phyloP scores from a whole-genome alignment of 1,140 invertebrate species.

The Dysdera silvatica region DNA sequence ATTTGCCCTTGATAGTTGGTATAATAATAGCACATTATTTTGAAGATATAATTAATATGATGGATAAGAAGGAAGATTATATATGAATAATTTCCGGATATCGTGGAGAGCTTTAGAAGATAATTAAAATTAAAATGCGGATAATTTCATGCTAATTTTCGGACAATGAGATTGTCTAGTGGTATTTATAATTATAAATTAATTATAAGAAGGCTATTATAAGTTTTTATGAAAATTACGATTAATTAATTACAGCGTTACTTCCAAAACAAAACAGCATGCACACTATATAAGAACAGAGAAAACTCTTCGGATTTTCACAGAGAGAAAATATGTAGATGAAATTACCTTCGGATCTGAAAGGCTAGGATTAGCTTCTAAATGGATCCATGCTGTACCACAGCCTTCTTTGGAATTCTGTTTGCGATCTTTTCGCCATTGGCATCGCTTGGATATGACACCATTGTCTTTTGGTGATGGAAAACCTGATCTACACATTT shows the following conservation, averaged over 20 bases:
- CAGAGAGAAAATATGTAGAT: not conserved
- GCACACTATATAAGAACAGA: not conserved
- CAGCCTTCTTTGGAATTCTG: conserved; percentile 52
- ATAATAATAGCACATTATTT: too few species aligned
- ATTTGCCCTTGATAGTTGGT: too few species aligned
- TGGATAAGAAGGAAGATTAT: not conserved
- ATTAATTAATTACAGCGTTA: not conserved
- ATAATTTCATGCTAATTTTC: too few species aligned
- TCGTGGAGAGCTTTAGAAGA: too few species aligned
- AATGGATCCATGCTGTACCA: conserved; percentile 66
- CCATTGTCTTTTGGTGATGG: too few species aligned
- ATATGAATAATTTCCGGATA: too few species aligned
- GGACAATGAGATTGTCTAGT: too few species aligned
- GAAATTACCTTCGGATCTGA: conserved; percentile 62
- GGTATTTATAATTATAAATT: not conserved
- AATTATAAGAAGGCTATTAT: not conserved
- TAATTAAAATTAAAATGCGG: too few species aligned
- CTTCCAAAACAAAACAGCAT: not conserved
- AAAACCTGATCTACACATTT: too few species aligned
- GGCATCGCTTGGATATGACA: conserved; percentile 6
- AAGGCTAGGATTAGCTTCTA: conserved; percentile 64
- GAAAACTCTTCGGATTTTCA: not conserved
- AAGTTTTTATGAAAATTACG: not conserved
- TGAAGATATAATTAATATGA: not conserved
- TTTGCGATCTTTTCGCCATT: conserved; percentile 2